Conservation (phyloP, 2,888 invertebrate genomes). For the Bimastos eiseni region DNA sequence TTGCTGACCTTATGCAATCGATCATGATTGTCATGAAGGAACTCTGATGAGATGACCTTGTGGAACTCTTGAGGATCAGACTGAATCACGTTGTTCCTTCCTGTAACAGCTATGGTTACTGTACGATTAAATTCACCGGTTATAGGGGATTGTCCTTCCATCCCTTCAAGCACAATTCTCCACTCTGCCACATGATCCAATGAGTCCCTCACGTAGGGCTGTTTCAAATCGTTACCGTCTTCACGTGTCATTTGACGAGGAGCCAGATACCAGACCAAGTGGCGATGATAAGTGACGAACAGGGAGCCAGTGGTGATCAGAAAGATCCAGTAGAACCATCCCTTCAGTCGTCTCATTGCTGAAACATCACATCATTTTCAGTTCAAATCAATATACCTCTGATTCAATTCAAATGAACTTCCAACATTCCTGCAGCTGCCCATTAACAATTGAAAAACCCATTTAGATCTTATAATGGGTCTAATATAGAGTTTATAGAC, state of each 20-base stretch:
- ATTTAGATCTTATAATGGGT: too few species aligned
- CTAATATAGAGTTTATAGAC: too few species aligned
- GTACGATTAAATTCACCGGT: neutral
- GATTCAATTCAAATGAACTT: neutral
- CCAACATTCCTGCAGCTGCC: neutral
- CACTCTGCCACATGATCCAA: neutral
- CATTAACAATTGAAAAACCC: too few species aligned
- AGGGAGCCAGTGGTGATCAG: slow-evolving; percentile 15
- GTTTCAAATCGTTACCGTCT: neutral
- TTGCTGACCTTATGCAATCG: neutral
- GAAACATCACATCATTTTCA: neutral
- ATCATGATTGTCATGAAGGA: neutral
- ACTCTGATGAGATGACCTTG: neutral
- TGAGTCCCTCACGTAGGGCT: neutral
- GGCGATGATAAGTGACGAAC: neutral
- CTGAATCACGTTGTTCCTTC: neutral
- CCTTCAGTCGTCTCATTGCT: neutral
- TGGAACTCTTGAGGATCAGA: neutral
- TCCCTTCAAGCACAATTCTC: neutral
- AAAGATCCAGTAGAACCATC: slow-evolving; percentile 9
- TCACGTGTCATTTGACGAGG: neutral
- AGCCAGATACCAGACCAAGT: neutral
- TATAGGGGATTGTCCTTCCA: neutral
- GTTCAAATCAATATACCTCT: neutral
- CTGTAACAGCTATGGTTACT: neutral